A percentile compares a stretch with the other conserved stretches of the same genome.
Evolutionary conservation across 2,888 invertebrate species (phyloP).

Genomic region (Vandiemenella viatica): DNA sequence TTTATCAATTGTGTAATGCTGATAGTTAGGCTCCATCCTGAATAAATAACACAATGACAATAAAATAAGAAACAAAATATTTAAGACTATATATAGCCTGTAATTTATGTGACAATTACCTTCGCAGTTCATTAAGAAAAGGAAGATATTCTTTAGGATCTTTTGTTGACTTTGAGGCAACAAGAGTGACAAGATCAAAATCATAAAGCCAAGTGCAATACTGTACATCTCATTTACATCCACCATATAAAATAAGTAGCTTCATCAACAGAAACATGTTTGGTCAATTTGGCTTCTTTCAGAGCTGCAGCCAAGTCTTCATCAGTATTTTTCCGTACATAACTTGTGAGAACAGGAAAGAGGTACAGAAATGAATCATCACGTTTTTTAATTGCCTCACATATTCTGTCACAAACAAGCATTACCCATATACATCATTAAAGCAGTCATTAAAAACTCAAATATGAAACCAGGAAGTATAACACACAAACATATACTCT

Average conservation of each 20-base stretch:
- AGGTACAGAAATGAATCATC: conserved; percentile 38
- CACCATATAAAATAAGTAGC: conserved; percentile 55
- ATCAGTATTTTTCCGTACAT: conserved; percentile 36
- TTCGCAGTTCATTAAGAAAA: conserved; percentile 59
- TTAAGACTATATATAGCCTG: background rate
- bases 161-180: conserved; percentile 75
- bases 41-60: conserved; percentile 3
- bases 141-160: conserved; percentile 89
- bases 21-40: conserved; percentile 49
- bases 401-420: conserved; percentile 38
- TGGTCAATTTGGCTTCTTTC: conserved; percentile 42
- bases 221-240: conserved; percentile 69
- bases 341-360: conserved; percentile 55
- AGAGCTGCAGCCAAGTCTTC: conserved; percentile 51
- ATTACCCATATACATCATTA: conserved; percentile 26
- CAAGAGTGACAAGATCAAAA: conserved; percentile 66
- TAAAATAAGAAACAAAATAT: background rate
- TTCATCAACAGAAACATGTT: conserved; percentile 39
- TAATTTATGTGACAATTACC: conserved; percentile 17
- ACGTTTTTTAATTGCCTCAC: conserved; percentile 34
- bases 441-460: too few relatives aligned
- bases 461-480: too few relatives aligned
- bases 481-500: too few relatives aligned
- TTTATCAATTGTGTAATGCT: conserved; percentile 61
- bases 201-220: conserved; percentile 80